phyloP scores from a whole-genome alignment of 2,113 vertebrate genomes.

The Amazona guildingii region DNA sequence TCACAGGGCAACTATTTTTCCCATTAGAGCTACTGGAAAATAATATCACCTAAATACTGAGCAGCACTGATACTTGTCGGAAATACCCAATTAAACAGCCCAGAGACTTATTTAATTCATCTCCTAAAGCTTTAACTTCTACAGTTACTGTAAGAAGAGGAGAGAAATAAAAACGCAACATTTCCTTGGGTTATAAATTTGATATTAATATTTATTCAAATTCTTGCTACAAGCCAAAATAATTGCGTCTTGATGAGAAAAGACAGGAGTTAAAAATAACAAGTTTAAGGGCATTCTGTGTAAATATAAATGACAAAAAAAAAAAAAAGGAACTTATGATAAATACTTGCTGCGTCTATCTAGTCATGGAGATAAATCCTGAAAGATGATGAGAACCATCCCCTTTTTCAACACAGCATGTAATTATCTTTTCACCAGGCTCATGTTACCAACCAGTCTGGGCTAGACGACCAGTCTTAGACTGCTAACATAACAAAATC shows the following conservation, averaged over 20 bases:
- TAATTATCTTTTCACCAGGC: background rate
- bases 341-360: background rate
- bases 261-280: background rate
- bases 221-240: background rate
- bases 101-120: background rate
- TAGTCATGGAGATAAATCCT: background rate
- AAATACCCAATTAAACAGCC: background rate
- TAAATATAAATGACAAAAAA: background rate
- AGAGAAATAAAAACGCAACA: background rate
- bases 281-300: background rate
- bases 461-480: background rate
- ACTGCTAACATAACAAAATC: slow-evolving; percentile 6
- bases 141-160: background rate
- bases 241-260: background rate
- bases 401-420: background rate
- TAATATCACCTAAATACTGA: background rate
- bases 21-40: background rate
- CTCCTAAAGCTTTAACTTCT: background rate
- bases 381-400: background rate
- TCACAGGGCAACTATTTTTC: background rate
- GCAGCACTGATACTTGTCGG: background rate
- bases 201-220: background rate
- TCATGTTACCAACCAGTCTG: slow-evolving; percentile 22
- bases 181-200: background rate
- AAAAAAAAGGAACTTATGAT: background rate